Percentiles rank a stretch among this genome's conserved stretches.
phyloP scores from a whole-genome alignment of 1,140 invertebrate species.

The Drosophila repleta region DNA sequence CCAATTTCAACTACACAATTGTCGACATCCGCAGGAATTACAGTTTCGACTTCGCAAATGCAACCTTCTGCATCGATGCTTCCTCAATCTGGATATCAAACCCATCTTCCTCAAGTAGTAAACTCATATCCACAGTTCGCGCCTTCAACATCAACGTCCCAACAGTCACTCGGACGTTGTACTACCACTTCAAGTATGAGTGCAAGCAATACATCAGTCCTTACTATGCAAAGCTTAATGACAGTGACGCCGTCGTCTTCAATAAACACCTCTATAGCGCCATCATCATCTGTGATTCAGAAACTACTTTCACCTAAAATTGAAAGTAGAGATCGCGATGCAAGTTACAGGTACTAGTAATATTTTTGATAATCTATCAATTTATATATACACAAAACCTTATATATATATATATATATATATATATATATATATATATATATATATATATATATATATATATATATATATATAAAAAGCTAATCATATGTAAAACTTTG shows the following conservation, averaged over 20 bases:
- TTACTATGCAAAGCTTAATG: constrained; percentile 57
- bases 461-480: too few relatives aligned
- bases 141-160: constrained; percentile 36
- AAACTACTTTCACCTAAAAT: constrained; percentile 88
- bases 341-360: constrained; percentile 90
- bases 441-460: too few relatives aligned
- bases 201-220: constrained; percentile 32
- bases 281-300: constrained; percentile 79
- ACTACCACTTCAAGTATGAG: constrained; percentile 35
- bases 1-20: constrained; percentile 44
- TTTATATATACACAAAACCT: too few relatives aligned
- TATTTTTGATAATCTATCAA: neutral
- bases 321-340: constrained; percentile 91
- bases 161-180: constrained; percentile 49
- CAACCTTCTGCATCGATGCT: constrained; percentile 53
- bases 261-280: constrained; percentile 37
- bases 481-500: too few relatives aligned
- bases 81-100: constrained; percentile 53
- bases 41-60: constrained; percentile 43
- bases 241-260: constrained; percentile 49
- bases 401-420: too few relatives aligned
- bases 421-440: too few relatives aligned
- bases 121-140: constrained; percentile 51
- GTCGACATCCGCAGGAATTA: constrained; percentile 26
- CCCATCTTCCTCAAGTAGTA: constrained; percentile 60